Evolutionary conservation across 2,888 invertebrate genomes (phyloP), one percentile per base, ranked within the genome.

Genomic region (Gastrophysa polygoni): DNA sequence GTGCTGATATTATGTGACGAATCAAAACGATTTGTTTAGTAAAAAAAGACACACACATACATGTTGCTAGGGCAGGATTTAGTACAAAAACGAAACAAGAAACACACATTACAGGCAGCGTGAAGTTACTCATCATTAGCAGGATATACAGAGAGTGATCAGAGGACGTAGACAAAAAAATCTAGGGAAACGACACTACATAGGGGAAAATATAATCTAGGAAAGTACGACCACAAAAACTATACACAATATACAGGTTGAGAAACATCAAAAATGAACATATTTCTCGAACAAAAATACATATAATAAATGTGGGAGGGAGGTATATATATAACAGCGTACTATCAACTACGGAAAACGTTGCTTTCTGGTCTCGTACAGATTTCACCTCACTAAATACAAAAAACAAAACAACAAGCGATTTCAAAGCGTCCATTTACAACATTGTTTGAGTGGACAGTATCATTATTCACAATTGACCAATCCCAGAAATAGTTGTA

Each of bases 171-270:
- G 14, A 14, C n/a, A 38, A 57, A 66, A 18, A 61, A 58, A 16
- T 56, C 48, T 47, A 57, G 54, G 61, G 14, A 38, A 38, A 64
- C 43, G 57, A 70, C 66, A 68, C 64, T 66, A 56, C 66, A 69
- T 62, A 63, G 66, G 70, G 68, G 63, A 65, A 59, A 69, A 68
- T 63, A 68, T 64, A 67, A 65, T 68, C 55, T 61, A 52, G 62
- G 38, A 38, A 54, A 61, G 63, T 64, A 64, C 49, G 43, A 68
- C 66, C 71, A 73, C 73, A 70, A 72, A 73, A 77, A 74, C 71
- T 75, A 75, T 75, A 77, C 77, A 77, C 73, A 74, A 75, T 76
- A 75, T 75, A 75, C 75, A 76, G 73, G 73, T 73, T 47, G 75
- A 76, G 76, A 76, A 76, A 77, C 70, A 61, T 75, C 74, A 75